phyloP scores from a whole-genome alignment of 2,888 invertebrate genomes.

The Himalopsyche japonica region DNA sequence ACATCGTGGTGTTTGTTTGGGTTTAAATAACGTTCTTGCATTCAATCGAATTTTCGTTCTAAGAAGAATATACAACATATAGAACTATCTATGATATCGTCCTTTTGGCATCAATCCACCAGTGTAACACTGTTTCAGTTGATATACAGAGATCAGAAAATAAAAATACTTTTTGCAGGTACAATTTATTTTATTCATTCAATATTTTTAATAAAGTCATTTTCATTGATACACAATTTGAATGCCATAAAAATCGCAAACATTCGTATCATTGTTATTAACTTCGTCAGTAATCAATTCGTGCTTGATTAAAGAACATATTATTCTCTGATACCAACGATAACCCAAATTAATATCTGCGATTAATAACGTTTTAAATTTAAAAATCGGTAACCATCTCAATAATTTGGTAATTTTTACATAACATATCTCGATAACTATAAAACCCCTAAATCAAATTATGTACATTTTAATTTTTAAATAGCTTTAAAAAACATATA shows the following conservation, averaged over 20 bases:
- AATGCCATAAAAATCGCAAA: slow-evolving; percentile 9
- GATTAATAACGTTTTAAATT: slow-evolving; percentile 24
- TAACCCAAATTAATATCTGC: slow-evolving; percentile 11
- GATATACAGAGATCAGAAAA: neutral
- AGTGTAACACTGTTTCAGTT: no score
- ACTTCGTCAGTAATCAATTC: neutral
- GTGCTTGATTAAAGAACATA: slow-evolving; percentile 13
- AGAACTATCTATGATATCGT: no score
- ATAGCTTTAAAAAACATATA: slow-evolving; percentile 31
- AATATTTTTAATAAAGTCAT: slow-evolving; percentile 28
- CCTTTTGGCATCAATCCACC: no score
- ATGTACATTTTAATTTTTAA: slow-evolving; percentile 23
- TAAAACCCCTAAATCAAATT: slow-evolving; percentile 34
- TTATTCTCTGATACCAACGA: slow-evolving; percentile 3
- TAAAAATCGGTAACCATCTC: slow-evolving; percentile 40
- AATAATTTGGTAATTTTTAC: slow-evolving; percentile 40
- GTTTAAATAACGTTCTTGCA: no score
- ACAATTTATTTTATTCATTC: slow-evolving; percentile 33
- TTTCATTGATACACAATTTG: slow-evolving; percentile 19
- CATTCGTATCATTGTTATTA: neutral
- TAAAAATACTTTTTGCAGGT: slow-evolving; percentile 30
- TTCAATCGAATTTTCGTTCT: no score
- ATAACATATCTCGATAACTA: slow-evolving; percentile 36
- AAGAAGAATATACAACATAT: no score
- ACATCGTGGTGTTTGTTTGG: no score